Evolutionary conservation across 2,888 invertebrate species (phyloP).

Genomic region (Catocala fraxini): DNA sequence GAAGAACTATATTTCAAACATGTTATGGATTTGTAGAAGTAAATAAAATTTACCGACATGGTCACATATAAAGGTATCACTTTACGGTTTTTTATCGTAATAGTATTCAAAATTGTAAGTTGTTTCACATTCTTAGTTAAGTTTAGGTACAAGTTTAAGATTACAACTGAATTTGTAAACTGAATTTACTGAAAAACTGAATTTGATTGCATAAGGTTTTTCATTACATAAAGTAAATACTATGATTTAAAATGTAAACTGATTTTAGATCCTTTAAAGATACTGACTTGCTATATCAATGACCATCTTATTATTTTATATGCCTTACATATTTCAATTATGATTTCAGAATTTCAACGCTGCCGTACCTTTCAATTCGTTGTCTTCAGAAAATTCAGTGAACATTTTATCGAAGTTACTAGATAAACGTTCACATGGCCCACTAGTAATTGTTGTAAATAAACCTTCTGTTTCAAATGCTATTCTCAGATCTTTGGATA

Average conservation of each 20-base stretch:
- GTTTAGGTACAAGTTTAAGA: too few species aligned
- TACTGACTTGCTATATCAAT: too few species aligned
- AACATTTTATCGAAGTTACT: conserved; percentile 12
- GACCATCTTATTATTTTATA: not conserved
- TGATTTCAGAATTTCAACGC: conserved; percentile 15
- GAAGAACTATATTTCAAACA: not conserved
- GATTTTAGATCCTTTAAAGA: too few species aligned
- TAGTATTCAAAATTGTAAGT: conserved; percentile 14
- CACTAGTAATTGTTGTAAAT: conserved; percentile 14
- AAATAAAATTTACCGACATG: conserved; percentile 9
- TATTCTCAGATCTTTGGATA: not conserved
- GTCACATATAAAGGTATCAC: not conserved
- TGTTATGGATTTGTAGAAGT: not conserved
- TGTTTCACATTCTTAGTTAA: not conserved
- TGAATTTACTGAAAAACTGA: too few species aligned
- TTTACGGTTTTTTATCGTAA: conserved; percentile 8
- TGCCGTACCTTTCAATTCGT: not conserved
- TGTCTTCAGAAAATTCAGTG: not conserved
- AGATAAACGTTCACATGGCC: conserved; percentile 2
- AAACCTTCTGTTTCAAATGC: not conserved
- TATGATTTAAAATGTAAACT: too few species aligned
- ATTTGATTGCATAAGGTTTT: too few species aligned
- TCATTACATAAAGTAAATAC: too few species aligned
- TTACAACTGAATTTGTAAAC: too few species aligned
- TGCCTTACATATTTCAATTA: not conserved